Percentiles rank a stretch among this genome's conserved stretches.
These are phyloP conservation scores for Patiria miniata DNA, from an alignment of 35 echinoderm and acorn worm species.

Conservation along the genomic window DNA sequence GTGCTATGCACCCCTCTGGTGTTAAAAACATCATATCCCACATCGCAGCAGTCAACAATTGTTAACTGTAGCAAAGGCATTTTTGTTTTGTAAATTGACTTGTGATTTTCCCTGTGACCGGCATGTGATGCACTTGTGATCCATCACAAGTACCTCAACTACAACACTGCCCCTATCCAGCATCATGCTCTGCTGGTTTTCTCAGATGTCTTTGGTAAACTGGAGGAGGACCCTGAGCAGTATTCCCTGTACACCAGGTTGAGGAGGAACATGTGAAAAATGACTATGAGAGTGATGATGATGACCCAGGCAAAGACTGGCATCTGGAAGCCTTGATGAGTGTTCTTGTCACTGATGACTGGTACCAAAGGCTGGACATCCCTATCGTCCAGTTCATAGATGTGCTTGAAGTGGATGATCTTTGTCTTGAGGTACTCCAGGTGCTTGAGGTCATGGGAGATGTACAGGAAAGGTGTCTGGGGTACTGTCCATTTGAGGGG, in stretches of 20 bases:
- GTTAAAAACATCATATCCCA: too few relatives aligned
- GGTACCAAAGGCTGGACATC: conserved; percentile 16
- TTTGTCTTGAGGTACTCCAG: conserved; percentile 66
- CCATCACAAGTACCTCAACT: too few relatives aligned
- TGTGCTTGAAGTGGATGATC: conserved; percentile 86
- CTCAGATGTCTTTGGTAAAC: background rate
- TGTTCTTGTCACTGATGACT: background rate
- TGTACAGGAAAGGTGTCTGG: conserved; percentile 85
- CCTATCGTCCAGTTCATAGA: conserved; percentile 61
- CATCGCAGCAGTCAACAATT: too few relatives aligned
- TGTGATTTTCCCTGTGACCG: too few relatives aligned
- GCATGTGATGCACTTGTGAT: too few relatives aligned
- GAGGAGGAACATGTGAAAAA: conserved; percentile 88
- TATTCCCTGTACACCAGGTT: conserved; percentile 93
- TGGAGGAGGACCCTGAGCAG: conserved; percentile 33
- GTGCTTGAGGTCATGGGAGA: conserved; percentile 88
- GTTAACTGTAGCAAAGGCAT: too few relatives aligned
- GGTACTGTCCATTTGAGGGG: conserved; percentile 89
- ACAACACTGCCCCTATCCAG: too few relatives aligned
- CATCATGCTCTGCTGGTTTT: conserved; percentile 10
- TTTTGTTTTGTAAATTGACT: too few relatives aligned
- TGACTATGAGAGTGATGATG: conserved; percentile 68
- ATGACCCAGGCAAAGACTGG: conserved; percentile 83
- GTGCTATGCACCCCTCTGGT: too few relatives aligned
- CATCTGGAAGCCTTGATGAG: conserved; percentile 78